A percentile compares a stretch with the other conserved stretches of the same genome.
These are phyloP conservation scores for Encarsia formosa DNA, from an alignment of 2,888 invertebrate genomes.

Conservation along the genomic window DNA sequence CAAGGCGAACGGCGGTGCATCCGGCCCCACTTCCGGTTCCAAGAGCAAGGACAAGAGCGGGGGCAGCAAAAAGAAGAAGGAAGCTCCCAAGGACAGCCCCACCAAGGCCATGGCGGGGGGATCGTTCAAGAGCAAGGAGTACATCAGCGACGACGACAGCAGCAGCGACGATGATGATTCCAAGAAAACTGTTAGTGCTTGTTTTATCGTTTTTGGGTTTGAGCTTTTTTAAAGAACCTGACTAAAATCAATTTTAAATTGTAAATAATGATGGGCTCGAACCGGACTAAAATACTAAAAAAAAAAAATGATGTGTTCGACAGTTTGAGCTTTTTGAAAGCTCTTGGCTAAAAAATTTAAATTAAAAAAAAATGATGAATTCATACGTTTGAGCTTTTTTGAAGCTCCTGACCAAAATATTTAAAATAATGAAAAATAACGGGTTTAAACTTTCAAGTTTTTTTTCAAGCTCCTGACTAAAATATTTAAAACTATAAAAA, in stretches of 20 bases:
- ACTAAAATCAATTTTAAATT: background rate
- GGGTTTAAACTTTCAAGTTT: no score
- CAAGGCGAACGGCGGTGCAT: slow-evolving; percentile 65
- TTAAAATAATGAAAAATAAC: no score
- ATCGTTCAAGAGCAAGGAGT: slow-evolving; percentile 85
- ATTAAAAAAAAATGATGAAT: no score
- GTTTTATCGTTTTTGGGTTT: no score
- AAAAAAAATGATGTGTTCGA: background rate
- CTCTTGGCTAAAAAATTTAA: no score
- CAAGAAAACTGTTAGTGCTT: slow-evolving; percentile 20
- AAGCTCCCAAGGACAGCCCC: slow-evolving; percentile 49
- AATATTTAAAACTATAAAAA: no score
- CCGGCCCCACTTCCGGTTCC: slow-evolving; percentile 47
- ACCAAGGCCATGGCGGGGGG: slow-evolving; percentile 53
- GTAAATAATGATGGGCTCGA: background rate
- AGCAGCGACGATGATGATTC: slow-evolving; percentile 55
- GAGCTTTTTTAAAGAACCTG: no score
- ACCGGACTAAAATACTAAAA: background rate
- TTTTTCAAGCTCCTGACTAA: no score
- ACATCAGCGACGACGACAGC: slow-evolving; percentile 73
- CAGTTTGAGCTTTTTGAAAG: no score
- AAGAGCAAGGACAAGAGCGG: slow-evolving; percentile 54
- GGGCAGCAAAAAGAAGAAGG: slow-evolving; percentile 51
- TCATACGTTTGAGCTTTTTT: no score
- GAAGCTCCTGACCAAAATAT: no score